phyloP scores from a whole-genome alignment of 2,797 vertebrate genomes.

The Cyclopterus lumpus region DNA sequence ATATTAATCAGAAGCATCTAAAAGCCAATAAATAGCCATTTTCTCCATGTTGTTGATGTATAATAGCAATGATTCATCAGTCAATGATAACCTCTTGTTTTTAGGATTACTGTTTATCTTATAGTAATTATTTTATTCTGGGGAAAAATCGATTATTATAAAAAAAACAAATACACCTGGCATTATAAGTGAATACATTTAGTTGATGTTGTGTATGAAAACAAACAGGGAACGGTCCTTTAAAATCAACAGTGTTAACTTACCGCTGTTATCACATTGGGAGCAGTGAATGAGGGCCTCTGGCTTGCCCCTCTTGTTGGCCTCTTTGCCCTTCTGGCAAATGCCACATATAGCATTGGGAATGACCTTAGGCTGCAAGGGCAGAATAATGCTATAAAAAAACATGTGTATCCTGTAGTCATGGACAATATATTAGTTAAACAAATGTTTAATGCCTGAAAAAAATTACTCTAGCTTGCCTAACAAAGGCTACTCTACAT shows the following conservation, averaged over 20 bases:
- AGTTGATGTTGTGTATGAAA: neutral
- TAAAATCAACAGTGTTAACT: conserved; percentile 78
- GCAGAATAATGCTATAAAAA: conserved; percentile 99
- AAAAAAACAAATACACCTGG: neutral
- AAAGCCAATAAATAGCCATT: neutral
- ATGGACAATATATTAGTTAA: conserved; percentile 58
- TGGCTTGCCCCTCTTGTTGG: conserved; percentile 96
- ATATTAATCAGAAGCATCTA: neutral
- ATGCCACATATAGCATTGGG: conserved; percentile 99
- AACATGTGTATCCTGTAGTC: conserved; percentile 59
- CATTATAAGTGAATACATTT: neutral
- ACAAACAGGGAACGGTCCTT: conserved; percentile 27
- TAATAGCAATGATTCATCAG: neutral
- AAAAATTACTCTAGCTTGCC: neutral
- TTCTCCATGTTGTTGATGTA: neutral
- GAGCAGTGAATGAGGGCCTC: conserved; percentile 99
- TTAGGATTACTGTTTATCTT: neutral
- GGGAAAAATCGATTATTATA: neutral
- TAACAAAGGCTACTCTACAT: neutral
- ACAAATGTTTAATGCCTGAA: conserved; percentile 28
- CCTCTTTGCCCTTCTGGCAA: conserved; percentile 99
- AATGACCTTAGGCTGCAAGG: conserved; percentile 99
- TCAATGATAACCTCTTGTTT: neutral
- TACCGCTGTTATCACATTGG: conserved; percentile 98
- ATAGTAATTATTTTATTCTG: neutral